phyloP scores from a whole-genome alignment of 2,888 invertebrate species.

The Oxycera nigricornis region DNA sequence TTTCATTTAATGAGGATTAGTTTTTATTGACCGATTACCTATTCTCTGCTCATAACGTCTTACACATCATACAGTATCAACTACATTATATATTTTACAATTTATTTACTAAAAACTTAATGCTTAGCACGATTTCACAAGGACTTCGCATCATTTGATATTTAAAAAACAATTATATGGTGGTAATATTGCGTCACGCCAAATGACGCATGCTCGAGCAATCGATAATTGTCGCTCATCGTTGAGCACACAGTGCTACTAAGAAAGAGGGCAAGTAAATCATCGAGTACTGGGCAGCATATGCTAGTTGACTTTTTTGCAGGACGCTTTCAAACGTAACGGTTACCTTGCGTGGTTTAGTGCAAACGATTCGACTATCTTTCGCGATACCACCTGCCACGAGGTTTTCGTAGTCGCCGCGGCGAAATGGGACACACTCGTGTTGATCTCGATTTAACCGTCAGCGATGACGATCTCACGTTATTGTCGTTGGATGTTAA shows the following conservation, averaged over 20 bases:
- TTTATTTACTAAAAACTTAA: slow-evolving; percentile 26
- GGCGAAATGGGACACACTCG: slow-evolving; percentile 43
- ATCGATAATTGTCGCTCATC: not conserved
- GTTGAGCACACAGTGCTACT: slow-evolving; percentile 13
- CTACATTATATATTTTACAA: slow-evolving; percentile 12
- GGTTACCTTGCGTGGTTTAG: not conserved
- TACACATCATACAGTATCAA: slow-evolving; percentile 25
- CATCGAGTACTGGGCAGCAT: not conserved
- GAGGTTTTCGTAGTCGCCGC: slow-evolving; percentile 47
- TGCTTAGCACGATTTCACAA: slow-evolving; percentile 21
- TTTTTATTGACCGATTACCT: not conserved
- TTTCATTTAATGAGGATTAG: not conserved
- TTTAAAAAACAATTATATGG: slow-evolving; percentile 19
- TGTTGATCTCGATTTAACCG: not conserved
- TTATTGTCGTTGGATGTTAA: not conserved
- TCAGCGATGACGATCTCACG: not conserved
- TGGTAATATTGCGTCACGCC: not conserved
- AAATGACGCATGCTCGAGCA: not conserved
- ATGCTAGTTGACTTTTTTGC: not conserved
- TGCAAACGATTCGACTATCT: slow-evolving; percentile 44
- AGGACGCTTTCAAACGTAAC: too few relatives aligned
- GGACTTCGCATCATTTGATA: not conserved
- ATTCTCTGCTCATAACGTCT: not conserved
- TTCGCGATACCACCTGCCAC: slow-evolving; percentile 50
- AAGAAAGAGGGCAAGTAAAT: not conserved